Evolutionary conservation across 2,113 vertebrate species (phyloP), one percentile per base, ranked within the genome.

Genomic region (Columba janthina): DNA sequence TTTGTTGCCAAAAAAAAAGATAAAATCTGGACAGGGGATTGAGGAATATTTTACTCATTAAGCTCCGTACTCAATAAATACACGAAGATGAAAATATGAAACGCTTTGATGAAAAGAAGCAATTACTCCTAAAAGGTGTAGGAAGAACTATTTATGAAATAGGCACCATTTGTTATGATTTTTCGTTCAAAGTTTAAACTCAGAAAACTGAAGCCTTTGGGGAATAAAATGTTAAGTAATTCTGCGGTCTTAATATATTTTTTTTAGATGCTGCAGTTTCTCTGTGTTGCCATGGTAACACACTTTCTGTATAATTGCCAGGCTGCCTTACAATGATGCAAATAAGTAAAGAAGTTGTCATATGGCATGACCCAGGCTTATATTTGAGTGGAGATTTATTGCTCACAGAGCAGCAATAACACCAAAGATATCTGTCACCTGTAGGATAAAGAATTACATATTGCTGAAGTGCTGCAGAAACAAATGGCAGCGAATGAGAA

Each of bases 141-240:
- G 91, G 94, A 95, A 95, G 87, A n/a, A 85, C 89, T 95, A 92
- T 94, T 96, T 95, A 88, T 94, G 84, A 94, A 92, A 87, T 79
- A 94, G 66, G 20, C 32, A 84, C 79, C 8, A 0, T 85, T 95
- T 97, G 86, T 95, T 96, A 87, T 87, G 91, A 90, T 85, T 90
- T 92, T 90, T 88, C 5, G 1, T 75, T 69, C n/a, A 86, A 86
- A 92, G 70, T 93, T 93, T 96, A 90, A 96, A 70, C 70, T 87
- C 38, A 14, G 80, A 93, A 74, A 88, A 76, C 60, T 4, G 1
- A 89, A 81, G 61, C 65, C 86, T 74, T 67, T 72, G 75, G 92
- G 67, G 82, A 92, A 86, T 83, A 94, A 95, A 83, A 95, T 85
- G 89, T 94, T 96, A 94, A 96, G 94, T 85, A 94, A 93, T 93